Evolutionary conservation across 2,888 invertebrate species (phyloP), one percentile per base, ranked within the genome.

Genomic region (Stenurella melanura): DNA sequence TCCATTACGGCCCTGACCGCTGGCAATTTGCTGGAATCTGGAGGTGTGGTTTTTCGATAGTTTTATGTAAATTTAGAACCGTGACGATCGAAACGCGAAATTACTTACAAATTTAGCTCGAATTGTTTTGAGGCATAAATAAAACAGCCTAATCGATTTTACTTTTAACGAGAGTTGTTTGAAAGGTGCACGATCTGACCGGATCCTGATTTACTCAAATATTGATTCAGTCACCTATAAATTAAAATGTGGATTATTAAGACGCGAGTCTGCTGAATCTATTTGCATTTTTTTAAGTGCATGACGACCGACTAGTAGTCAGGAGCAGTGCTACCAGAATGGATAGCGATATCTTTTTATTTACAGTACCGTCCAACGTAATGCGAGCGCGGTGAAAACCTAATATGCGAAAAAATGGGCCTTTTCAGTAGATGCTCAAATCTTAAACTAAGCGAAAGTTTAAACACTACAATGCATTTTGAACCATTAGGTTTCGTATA

Each of bases 21-120:
- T 6, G 6, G 34, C 57, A 38, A 69, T 69, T 67, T 69, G 58
- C 58, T n/a, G 69, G 69, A 69, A 69, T 69, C 57, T 54, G 69
- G 58, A 58, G 69, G 69, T 69, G 69, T 69, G 58, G 69, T 69
- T 69, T 69, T 69, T 69, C 69, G 69, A 38, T 69, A 69, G 69
- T 50, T 54, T 38, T 38, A 69, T 57, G 57, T 58, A 69, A 69
- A 69, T 69, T 58, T 67, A 67, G 57, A 34, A 38, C 19, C 64
- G 19, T 26, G 21, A 38, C 64, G 19, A 38, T 4, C 12, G 64
- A 38, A 18, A 64, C 42, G 38, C 17, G 10, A 64, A 64, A 64
- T 64, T 64, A 19, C 18, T 18, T 38, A 18, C 42, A 34, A 19
- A 38, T 19, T 64, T 64, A 42, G 42, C 64, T 19, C 17, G 64